Base-by-base conservation (phyloP, 2,888 invertebrate genomes). In the Elysia crispata region DNA sequence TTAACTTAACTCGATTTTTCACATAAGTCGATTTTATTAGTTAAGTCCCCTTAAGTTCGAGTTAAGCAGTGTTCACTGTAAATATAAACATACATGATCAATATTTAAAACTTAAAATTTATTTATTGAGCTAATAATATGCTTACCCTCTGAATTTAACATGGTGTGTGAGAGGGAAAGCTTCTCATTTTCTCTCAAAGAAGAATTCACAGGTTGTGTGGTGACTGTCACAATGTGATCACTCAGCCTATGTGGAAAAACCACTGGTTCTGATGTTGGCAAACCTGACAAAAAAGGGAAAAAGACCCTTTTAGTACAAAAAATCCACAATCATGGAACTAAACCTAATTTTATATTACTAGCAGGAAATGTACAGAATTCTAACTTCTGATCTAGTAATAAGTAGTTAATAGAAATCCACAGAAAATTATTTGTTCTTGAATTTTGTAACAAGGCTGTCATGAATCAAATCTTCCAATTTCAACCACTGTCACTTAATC, bases 211-310 rank as follows among this genome's bases (percentile, higher is more conserved):
- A 50, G 84, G 83, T 69, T 86, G 85, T 31, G 86, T 84, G 18
- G 85, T 86, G 20, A 86, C 86, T 20, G 86, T 86, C 13, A 87
- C 85, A 60, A 87, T 82, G 64, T 86, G 86, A 49, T 87, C 87
- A 41, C 83, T 83, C 76, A 85, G 67, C 13, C 83, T 84, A 66
- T 86, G 83, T n/a, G 85, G 77, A 75, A 83, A 79, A 20, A 85
- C 82, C 66, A 83, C 77, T 1, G 85, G 79, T 67, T 86, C 83
- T 18, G 84, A 69, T 23, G 81, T 81, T 50, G 81, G 81, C n/a
- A 85, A 76, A 74, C 83, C 85, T 86, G 81, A 0, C 77, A 66
- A 41, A 57, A 72, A 69, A 8, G 50, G 3, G 3, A 25, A 33
- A 62, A 30, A 25, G 8, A 31, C n/a, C 1, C 8, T 5, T 18